Conservation (phyloP, 2,888 invertebrate genomes). For the Anarsia innoxiella region DNA sequence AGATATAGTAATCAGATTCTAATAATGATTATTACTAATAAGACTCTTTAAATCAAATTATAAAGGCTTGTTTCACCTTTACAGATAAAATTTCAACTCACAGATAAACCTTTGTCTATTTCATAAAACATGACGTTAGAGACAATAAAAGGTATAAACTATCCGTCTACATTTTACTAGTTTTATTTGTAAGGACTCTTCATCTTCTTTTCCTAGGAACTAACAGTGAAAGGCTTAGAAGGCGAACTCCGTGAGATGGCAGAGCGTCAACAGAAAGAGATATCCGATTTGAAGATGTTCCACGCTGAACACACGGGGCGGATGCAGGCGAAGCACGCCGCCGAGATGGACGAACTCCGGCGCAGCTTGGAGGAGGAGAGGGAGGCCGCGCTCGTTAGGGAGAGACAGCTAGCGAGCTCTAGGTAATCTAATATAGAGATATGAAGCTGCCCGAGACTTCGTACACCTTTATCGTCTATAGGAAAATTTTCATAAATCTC, state of each 20-base stretch:
- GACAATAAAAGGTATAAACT: background rate
- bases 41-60: too few relatives aligned
- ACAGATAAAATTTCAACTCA: too few relatives aligned
- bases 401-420: slow-evolving; percentile 59
- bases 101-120: too few relatives aligned
- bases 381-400: slow-evolving; percentile 56
- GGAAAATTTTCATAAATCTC: background rate
- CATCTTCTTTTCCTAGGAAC: slow-evolving; percentile 73
- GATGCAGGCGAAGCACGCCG: slow-evolving; percentile 52
- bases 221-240: slow-evolving; percentile 91
- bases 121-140: too few relatives aligned
- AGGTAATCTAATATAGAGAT: too few relatives aligned
- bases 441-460: too few relatives aligned
- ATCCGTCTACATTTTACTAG: too few relatives aligned
- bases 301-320: slow-evolving; percentile 58
- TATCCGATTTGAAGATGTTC: slow-evolving; percentile 67
- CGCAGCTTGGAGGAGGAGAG: slow-evolving; percentile 69
- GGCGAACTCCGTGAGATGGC: slow-evolving; percentile 88
- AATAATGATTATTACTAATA: too few relatives aligned
- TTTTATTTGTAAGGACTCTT: too few relatives aligned
- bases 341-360: slow-evolving; percentile 67
- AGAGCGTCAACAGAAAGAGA: slow-evolving; percentile 79
- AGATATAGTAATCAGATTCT: too few relatives aligned
- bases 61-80: too few relatives aligned
- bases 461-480: background rate